A percentile compares a stretch with the other conserved stretches of the same genome.
phyloP scores from a whole-genome alignment of 2,888 invertebrate species.

The Rhaphigaster nebulosa region DNA sequence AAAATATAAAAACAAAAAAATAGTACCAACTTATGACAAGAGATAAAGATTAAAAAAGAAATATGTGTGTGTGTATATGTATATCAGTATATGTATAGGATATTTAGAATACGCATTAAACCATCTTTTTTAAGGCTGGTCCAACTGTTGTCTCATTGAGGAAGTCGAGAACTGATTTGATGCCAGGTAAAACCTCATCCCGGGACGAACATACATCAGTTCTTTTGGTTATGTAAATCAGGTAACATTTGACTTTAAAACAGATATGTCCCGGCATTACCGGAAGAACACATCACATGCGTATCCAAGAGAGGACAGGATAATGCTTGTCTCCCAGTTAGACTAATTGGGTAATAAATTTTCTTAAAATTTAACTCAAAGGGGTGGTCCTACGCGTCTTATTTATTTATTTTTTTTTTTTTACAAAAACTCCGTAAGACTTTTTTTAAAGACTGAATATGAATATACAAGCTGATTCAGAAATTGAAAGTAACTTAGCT shows the following conservation, averaged over 20 bases:
- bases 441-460: not conserved
- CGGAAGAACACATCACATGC: not conserved
- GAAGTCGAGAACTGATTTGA: not conserved
- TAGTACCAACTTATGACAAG: too few relatives aligned
- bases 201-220: not conserved
- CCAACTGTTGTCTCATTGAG: not conserved
- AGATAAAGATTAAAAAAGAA: too few relatives aligned
- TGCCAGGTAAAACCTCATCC: not conserved
- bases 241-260: slow-evolving; percentile 8
- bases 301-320: not conserved
- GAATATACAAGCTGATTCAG: not conserved
- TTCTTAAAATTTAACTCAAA: slow-evolving; percentile 26
- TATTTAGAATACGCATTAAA: too few relatives aligned
- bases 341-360: slow-evolving; percentile 41
- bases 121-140: too few relatives aligned
- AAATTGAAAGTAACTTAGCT: not conserved
- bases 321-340: not conserved
- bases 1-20: too few relatives aligned
- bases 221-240: slow-evolving; percentile 2
- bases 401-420: not conserved
- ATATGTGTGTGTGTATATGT: too few relatives aligned
- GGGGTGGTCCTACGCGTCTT: not conserved
- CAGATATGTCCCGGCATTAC: not conserved
- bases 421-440: not conserved
- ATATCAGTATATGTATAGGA: too few relatives aligned